A percentile compares a stretch with the other conserved stretches of the same genome.
These are phyloP conservation scores for Micrastur ruficollis DNA, from an alignment of 2,797 vertebrate species.

Conservation along the genomic window DNA sequence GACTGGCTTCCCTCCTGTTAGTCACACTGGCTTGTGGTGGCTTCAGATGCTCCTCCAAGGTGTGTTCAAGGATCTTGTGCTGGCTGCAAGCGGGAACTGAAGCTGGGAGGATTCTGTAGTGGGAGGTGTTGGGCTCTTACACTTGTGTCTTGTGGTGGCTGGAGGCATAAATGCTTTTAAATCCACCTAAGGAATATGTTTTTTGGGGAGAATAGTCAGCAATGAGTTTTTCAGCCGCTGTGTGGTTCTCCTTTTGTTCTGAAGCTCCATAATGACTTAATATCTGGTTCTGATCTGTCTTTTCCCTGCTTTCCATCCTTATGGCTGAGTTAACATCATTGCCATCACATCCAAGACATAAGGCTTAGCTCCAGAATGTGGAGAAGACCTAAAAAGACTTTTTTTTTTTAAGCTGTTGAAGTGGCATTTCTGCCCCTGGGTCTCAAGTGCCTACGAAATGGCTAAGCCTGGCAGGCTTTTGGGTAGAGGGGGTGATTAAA, in stretches of 20 bases:
- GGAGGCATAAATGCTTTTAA: neutral
- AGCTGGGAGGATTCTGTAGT: neutral
- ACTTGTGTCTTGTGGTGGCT: neutral
- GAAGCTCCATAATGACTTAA: neutral
- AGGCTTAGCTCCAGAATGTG: neutral
- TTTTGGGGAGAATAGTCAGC: neutral
- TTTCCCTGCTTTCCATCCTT: neutral
- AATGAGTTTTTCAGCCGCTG: neutral
- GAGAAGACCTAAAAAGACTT: neutral
- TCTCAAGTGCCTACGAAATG: neutral
- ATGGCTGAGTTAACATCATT: too few species aligned
- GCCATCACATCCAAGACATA: rapidly evolving
- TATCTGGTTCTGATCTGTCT: neutral
- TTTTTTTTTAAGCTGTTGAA: neutral
- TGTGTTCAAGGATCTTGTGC: neutral
- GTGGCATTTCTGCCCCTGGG: neutral
- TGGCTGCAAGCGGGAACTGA: neutral
- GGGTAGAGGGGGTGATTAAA: neutral
- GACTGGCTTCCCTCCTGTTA: too few species aligned
- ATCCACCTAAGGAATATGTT: neutral
- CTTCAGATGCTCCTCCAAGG: neutral
- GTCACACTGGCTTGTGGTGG: neutral
- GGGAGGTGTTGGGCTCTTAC: neutral
- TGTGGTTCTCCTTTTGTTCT: neutral
- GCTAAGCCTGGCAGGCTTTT: neutral